Evolutionary conservation across 1,140 invertebrate species (phyloP).

Genomic region (Drosophila punjabiensis): DNA sequence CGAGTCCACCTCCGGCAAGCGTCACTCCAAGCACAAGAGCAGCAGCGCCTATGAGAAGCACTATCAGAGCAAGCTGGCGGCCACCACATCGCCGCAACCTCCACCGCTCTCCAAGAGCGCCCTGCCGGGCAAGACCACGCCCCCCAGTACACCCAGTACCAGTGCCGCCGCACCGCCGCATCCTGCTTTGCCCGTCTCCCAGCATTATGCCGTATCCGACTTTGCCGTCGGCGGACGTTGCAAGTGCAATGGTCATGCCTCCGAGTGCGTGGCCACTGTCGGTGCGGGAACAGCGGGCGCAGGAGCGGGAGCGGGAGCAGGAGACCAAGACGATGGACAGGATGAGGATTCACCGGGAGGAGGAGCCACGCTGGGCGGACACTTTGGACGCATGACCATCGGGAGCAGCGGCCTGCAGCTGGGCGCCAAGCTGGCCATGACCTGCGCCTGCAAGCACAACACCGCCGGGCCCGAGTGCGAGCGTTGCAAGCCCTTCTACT

Average conservation of each 20-base stretch:
- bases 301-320: neutral
- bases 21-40: constrained; percentile 66
- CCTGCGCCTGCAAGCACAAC: constrained; percentile 99
- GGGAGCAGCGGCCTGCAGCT: constrained; percentile 73
- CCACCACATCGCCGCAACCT: constrained; percentile 25
- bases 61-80: constrained; percentile 63
- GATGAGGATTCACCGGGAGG: constrained; percentile 86
- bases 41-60: constrained; percentile 73
- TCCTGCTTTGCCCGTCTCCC: constrained; percentile 82
- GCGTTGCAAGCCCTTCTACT: constrained; percentile 99
- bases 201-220: constrained; percentile 97
- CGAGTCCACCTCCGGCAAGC: constrained; percentile 33
- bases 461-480: constrained; percentile 99
- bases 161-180: constrained; percentile 63
- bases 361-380: constrained; percentile 18
- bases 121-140: constrained; percentile 16
- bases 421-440: constrained; percentile 86
- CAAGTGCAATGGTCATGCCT: constrained; percentile 99
- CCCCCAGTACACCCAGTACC: neutral
- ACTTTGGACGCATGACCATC: constrained; percentile 58
- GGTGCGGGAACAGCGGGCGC: neutral
- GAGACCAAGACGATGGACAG: constrained; percentile 60
- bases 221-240: constrained; percentile 99
- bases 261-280: constrained; percentile 88
- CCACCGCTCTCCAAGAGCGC: constrained; percentile 10